Percentiles rank a stretch among this genome's conserved stretches.
phyloP scores from a whole-genome alignment of 2,113 vertebrate genomes.

The Vidua chalybeata region DNA sequence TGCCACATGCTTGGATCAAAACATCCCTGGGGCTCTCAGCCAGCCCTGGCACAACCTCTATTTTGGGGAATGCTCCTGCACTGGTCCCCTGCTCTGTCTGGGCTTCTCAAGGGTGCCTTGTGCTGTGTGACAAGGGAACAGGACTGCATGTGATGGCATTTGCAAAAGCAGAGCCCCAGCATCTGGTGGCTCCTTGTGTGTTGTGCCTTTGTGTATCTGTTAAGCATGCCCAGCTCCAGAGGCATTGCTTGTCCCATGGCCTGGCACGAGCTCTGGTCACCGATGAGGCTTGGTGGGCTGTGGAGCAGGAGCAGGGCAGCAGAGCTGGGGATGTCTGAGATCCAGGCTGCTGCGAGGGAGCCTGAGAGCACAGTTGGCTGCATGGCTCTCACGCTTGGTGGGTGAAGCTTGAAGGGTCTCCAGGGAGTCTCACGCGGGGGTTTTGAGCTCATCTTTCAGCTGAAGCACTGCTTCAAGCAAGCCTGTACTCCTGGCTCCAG shows the following conservation, averaged over 20 bases:
- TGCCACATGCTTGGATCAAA: not conserved
- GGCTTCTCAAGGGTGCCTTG: not conserved
- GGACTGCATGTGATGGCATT: not conserved
- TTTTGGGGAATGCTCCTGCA: not conserved
- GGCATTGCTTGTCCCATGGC: not conserved
- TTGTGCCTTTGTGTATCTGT: not conserved
- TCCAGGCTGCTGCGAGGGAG: not conserved
- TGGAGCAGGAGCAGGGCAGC: not conserved
- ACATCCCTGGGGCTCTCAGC: not conserved
- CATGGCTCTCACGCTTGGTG: not conserved
- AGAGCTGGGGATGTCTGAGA: not conserved
- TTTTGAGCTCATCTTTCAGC: constrained; percentile 9
- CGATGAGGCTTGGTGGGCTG: fast-evolving
- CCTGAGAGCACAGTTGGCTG: not conserved
- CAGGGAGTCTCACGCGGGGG: not conserved
- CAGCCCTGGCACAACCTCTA: not conserved
- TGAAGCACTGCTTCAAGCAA: not conserved
- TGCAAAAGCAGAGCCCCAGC: not conserved
- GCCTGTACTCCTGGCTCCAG: not conserved
- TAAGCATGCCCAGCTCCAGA: not conserved
- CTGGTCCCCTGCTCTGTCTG: not conserved
- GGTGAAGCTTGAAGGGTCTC: constrained; percentile 35
- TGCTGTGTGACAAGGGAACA: not conserved
- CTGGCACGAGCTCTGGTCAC: not conserved
- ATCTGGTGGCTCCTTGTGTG: not conserved